These are phyloP conservation scores for Daptonema setosum DNA, from an alignment of 2,888 invertebrate species.

Conservation along the genomic window DNA sequence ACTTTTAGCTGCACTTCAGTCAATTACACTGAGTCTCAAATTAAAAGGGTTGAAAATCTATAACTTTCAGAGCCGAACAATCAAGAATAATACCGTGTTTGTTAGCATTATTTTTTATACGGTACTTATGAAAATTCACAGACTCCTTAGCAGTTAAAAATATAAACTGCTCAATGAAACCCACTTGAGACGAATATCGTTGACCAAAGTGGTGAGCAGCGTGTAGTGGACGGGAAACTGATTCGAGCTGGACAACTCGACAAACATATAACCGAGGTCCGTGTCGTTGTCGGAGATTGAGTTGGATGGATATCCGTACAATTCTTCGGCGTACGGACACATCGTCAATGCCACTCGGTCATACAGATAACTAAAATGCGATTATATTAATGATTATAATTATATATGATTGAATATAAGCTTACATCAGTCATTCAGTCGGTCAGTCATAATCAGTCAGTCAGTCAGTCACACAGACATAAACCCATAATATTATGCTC, in stretches of 20 bases:
- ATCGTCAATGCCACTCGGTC: constrained; percentile 22
- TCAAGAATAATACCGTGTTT: too few species aligned
- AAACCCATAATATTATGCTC: too few species aligned
- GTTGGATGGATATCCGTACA: constrained; percentile 9
- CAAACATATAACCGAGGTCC: constrained; percentile 25
- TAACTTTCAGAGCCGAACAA: too few species aligned
- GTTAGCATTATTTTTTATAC: too few species aligned
- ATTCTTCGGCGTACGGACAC: constrained; percentile 19
- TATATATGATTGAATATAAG: too few species aligned
- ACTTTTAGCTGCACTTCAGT: too few species aligned
- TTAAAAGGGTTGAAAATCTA: too few species aligned
- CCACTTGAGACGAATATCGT: constrained; percentile 39
- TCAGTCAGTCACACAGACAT: too few species aligned
- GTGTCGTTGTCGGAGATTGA: not conserved
- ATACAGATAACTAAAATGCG: constrained; percentile 17
- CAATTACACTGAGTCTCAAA: not conserved
- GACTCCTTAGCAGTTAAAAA: not conserved
- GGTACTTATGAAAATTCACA: too few species aligned
- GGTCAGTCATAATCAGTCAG: too few species aligned
- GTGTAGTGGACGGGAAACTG: constrained; percentile 37
- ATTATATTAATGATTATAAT: not conserved
- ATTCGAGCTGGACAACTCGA: constrained; percentile 48
- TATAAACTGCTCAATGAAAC: not conserved
- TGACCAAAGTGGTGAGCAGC: constrained; percentile 39
- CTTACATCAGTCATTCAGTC: too few species aligned